These are phyloP conservation scores for Parthenolecanium corni DNA, from an alignment of 2,888 invertebrate species.

Conservation along the genomic window DNA sequence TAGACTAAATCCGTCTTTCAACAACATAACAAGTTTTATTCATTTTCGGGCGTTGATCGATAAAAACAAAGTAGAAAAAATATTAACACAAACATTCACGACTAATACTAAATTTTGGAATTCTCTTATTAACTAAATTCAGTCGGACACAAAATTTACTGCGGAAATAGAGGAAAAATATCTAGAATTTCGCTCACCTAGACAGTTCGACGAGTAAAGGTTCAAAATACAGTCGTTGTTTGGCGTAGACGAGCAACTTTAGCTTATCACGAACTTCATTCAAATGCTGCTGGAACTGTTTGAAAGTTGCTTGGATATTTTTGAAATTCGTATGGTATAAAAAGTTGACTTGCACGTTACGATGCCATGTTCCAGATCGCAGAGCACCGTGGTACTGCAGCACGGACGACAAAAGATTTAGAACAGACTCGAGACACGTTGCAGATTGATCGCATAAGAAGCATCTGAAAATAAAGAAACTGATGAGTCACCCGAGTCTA, in stretches of 20 bases:
- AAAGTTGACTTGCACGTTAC: constrained; percentile 16
- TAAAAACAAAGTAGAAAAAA: too few relatives aligned
- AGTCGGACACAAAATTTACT: too few relatives aligned
- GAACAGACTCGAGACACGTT: constrained; percentile 1
- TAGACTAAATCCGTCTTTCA: too few relatives aligned
- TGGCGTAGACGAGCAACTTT: not conserved
- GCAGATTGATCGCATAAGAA: constrained; percentile 19
- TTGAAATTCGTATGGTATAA: constrained; percentile 22
- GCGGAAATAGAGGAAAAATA: too few relatives aligned
- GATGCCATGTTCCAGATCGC: constrained; percentile 5
- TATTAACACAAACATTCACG: too few relatives aligned
- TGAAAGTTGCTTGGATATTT: not conserved
- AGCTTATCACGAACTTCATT: not conserved
- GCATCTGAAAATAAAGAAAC: constrained; percentile 7
- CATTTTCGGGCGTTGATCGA: too few relatives aligned
- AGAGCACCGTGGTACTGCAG: constrained; percentile 18
- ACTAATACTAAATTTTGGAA: too few relatives aligned
- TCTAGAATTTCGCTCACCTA: too few relatives aligned
- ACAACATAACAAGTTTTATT: too few relatives aligned
- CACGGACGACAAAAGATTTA: constrained; percentile 4
- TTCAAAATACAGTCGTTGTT: constrained; percentile 16
- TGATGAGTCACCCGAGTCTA: too few relatives aligned
- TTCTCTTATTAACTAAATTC: too few relatives aligned
- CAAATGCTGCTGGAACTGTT: constrained; percentile 9
- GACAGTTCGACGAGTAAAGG: constrained; percentile 13